phyloP scores from a whole-genome alignment of 2,888 invertebrate species.

The Stenoptilia bipunctidactyla region DNA sequence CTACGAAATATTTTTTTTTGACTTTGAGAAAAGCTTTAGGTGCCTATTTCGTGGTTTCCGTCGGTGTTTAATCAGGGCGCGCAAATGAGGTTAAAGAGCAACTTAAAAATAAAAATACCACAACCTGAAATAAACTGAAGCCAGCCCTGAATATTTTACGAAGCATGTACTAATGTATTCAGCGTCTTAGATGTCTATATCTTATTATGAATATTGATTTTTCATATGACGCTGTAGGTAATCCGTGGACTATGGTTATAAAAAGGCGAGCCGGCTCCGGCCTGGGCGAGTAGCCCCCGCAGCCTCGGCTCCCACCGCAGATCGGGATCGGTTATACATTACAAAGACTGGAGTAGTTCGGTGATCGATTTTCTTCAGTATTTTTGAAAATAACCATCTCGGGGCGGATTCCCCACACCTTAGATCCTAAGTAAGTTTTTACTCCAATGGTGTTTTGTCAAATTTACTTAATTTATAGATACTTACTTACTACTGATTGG shows the following conservation, averaged over 20 bases:
- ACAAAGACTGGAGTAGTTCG: conserved; percentile 70
- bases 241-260: conserved; percentile 47
- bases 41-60: too few species aligned
- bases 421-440: conserved; percentile 33
- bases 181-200: conserved; percentile 54
- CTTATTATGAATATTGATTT: conserved; percentile 67
- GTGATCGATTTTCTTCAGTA: conserved; percentile 69
- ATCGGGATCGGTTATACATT: conserved; percentile 49
- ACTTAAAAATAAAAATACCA: too few species aligned
- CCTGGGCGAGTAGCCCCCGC: conserved; percentile 55
- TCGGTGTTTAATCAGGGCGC: too few species aligned
- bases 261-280: conserved; percentile 27
- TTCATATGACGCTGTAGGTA: conserved; percentile 38
- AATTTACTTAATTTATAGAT: neutral
- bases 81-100: too few species aligned
- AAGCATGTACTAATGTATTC: conserved; percentile 39
- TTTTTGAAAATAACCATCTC: conserved; percentile 60
- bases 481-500: too few species aligned
- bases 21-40: too few species aligned
- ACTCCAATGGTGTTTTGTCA: neutral
- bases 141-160: conserved; percentile 25
- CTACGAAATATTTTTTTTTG: too few species aligned
- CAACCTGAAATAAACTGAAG: conserved; percentile 8
- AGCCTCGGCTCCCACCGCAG: conserved; percentile 38
- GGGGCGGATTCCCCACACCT: conserved; percentile 31